Percentiles rank a stretch among this genome's conserved stretches.
Conservation (phyloP, 2,888 invertebrate species). For the Nysson spinosus region DNA sequence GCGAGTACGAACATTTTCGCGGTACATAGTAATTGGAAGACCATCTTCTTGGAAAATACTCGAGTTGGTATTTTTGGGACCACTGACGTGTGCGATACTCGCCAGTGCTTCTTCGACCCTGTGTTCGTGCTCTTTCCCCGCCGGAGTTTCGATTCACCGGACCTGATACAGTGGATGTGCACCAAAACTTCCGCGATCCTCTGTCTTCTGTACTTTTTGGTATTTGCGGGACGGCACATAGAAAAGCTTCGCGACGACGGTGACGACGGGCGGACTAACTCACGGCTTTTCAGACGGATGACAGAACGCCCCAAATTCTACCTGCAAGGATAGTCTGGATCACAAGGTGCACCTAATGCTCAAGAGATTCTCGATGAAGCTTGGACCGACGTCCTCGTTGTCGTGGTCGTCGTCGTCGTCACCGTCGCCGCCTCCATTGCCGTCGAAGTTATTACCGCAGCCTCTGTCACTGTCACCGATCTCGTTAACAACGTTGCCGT, state of each 20-base stretch:
- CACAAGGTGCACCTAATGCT: slow-evolving; percentile 40
- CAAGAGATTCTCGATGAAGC: slow-evolving; percentile 47
- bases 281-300: slow-evolving; percentile 24
- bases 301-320: slow-evolving; percentile 21
- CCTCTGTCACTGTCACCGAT: background rate
- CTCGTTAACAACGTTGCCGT: background rate
- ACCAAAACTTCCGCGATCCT: slow-evolving; percentile 7
- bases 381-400: slow-evolving; percentile 41
- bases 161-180: slow-evolving; percentile 39
- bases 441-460: background rate
- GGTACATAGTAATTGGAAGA: slow-evolving; percentile 35
- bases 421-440: slow-evolving; percentile 10
- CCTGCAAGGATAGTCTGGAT: slow-evolving; percentile 34
- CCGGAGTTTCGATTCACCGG: slow-evolving; percentile 24
- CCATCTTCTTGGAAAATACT: background rate
- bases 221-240: slow-evolving; percentile 22
- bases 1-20: slow-evolving; percentile 37
- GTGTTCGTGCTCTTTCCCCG: slow-evolving; percentile 15
- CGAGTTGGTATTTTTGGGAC: background rate
- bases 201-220: too few species aligned
- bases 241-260: slow-evolving; percentile 21
- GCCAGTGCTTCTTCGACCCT: slow-evolving; percentile 18
- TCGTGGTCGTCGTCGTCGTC: slow-evolving; percentile 21
- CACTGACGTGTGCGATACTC: slow-evolving; percentile 5
- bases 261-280: slow-evolving; percentile 35